A percentile compares a stretch with the other conserved stretches of the same genome.
Evolutionary conservation across 2,888 invertebrate species (phyloP).

Genomic region (Antitype chi): DNA sequence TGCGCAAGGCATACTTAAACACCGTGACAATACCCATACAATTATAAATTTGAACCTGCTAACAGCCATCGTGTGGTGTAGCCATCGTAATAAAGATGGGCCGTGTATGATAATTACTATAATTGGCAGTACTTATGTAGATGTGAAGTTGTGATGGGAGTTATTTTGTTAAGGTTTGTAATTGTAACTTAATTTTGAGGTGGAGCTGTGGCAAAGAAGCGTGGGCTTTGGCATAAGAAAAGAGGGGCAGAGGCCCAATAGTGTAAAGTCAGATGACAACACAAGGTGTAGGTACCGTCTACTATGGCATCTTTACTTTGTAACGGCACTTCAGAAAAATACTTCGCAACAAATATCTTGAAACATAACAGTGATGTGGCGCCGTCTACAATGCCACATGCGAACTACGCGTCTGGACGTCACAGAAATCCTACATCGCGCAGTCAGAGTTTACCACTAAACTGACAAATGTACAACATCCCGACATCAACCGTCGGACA

Average conservation of each 20-base stretch:
- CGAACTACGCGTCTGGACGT: too few species aligned
- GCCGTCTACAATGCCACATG: too few species aligned
- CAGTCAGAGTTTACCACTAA: too few species aligned
- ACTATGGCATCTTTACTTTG: too few species aligned
- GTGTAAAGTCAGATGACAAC: too few species aligned
- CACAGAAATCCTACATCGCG: too few species aligned
- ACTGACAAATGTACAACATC: too few species aligned
- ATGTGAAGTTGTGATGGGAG: conserved; percentile 15
- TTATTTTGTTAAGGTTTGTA: neutral
- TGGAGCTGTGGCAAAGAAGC: neutral
- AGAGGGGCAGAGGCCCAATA: neutral
- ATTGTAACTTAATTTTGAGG: conserved; percentile 7
- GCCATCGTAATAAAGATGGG: conserved; percentile 45
- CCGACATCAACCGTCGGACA: too few species aligned
- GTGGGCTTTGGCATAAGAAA: neutral
- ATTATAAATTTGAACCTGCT: conserved; percentile 54
- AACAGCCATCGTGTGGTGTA: conserved; percentile 45
- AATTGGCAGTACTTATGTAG: conserved; percentile 52
- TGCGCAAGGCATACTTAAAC: conserved; percentile 38
- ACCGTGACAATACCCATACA: conserved; percentile 53
- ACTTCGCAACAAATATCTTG: too few species aligned
- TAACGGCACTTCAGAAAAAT: too few species aligned
- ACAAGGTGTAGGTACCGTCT: too few species aligned
- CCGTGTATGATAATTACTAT: conserved; percentile 49
- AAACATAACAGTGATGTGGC: too few species aligned